These are phyloP conservation scores for Eulemur mongoz DNA, from an alignment of 2,797 vertebrate genomes.

Conservation along the genomic window DNA sequence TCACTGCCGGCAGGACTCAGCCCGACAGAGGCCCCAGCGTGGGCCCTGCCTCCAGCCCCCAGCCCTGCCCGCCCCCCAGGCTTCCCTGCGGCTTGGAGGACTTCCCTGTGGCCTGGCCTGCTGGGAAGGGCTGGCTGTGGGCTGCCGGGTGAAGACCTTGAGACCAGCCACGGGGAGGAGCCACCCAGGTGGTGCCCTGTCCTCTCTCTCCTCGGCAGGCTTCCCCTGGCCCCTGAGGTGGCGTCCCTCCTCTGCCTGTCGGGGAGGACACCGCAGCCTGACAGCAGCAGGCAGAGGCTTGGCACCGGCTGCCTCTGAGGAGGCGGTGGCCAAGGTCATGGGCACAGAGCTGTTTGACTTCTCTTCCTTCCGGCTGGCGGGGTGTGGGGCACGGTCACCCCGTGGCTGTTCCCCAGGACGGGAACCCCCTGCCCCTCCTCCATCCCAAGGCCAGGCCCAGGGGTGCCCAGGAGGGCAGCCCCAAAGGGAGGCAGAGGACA, in stretches of 20 bases:
- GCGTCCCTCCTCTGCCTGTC: background rate
- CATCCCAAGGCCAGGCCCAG: background rate
- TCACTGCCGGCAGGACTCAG: background rate
- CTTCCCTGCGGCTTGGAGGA: background rate
- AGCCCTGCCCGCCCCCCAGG: background rate
- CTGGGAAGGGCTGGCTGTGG: background rate
- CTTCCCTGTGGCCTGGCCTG: background rate
- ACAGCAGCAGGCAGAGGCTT: conserved; percentile 46
- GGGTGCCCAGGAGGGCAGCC: background rate
- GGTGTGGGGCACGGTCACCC: background rate
- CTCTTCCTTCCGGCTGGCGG: background rate
- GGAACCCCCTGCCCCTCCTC: background rate
- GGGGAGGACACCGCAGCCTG: conserved; percentile 44
- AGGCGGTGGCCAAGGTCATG: conserved; percentile 17
- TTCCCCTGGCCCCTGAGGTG: background rate
- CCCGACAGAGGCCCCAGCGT: background rate
- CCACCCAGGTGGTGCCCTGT: accelerated
- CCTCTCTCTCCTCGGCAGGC: background rate
- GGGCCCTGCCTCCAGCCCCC: background rate
- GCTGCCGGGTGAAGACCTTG: background rate
- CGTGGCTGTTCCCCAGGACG: background rate
- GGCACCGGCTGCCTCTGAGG: background rate
- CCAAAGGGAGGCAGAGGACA: background rate
- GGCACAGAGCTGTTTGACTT: background rate
- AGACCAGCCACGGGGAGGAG: background rate